Percentiles rank a stretch among this genome's conserved stretches.
Evolutionary conservation across 2,113 vertebrate species (phyloP).

Genomic region (Corydoras maculifer): DNA sequence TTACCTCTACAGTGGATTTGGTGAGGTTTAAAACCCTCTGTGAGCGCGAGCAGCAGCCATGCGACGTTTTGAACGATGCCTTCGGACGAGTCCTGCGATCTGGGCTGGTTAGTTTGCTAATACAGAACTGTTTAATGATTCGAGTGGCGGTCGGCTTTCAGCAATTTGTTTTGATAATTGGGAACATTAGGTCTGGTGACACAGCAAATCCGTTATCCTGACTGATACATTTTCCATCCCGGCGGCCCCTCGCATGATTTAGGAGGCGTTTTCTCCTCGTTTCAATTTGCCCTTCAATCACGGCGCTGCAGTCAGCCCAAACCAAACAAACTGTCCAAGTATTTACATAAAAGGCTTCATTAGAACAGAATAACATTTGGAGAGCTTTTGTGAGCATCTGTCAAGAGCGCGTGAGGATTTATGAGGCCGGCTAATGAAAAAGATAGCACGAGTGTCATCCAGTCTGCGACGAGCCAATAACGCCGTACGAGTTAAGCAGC

Average conservation of each 20-base stretch:
- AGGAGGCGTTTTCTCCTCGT: conserved; percentile 3
- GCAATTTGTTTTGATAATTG: conserved; percentile 29
- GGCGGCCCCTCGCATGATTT: background rate
- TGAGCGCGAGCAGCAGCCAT: background rate
- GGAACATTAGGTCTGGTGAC: conserved; percentile 16
- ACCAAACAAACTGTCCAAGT: conserved; percentile 25
- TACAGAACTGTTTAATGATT: conserved; percentile 23
- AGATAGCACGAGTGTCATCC: conserved; percentile 43
- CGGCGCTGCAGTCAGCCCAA: background rate
- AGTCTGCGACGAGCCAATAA: conserved; percentile 39
- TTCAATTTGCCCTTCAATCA: conserved; percentile 31
- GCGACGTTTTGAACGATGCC: background rate
- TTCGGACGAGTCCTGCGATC: background rate
- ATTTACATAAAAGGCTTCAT: conserved; percentile 38
- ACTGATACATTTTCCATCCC: conserved; percentile 7
- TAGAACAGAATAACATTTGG: conserved; percentile 40
- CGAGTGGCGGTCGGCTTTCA: background rate
- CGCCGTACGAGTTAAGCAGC: conserved; percentile 34
- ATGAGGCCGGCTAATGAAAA: conserved; percentile 41
- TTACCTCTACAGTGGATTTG: too few species aligned
- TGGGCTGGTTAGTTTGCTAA: conserved; percentile 10
- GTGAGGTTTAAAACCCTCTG: too few species aligned
- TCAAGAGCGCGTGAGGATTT: conserved; percentile 15
- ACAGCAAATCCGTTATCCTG: conserved; percentile 11
- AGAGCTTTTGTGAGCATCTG: conserved; percentile 37